phyloP scores from a whole-genome alignment of 2,888 invertebrate species.

The Crossocerus cetratus region DNA sequence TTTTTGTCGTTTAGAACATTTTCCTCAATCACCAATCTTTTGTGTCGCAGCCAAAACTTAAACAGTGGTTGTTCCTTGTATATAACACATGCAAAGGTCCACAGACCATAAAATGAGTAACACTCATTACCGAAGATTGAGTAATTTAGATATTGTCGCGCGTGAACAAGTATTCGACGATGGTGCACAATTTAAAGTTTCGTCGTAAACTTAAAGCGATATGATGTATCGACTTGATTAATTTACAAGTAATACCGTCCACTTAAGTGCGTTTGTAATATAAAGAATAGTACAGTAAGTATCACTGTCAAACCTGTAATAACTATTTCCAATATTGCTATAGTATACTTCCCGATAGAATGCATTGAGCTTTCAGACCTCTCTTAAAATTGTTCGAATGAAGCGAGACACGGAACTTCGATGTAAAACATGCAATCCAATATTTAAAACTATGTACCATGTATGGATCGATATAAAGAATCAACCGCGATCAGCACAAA shows the following conservation, averaged over 20 bases:
- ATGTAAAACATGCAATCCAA: neutral
- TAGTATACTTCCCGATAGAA: neutral
- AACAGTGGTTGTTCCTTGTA: neutral
- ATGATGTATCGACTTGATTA: conserved; percentile 28
- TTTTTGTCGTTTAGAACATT: no score
- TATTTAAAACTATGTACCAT: neutral
- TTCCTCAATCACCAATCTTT: no score
- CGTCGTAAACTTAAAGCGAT: neutral
- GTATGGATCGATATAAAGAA: no score
- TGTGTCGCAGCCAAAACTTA: no score
- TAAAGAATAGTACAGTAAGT: conserved; percentile 28
- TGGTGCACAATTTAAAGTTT: conserved; percentile 12
- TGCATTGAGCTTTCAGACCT: neutral
- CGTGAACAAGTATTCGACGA: conserved; percentile 1
- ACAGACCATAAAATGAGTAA: no score
- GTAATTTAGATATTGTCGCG: neutral
- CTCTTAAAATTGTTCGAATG: neutral
- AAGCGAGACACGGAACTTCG: neutral
- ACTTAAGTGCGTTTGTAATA: conserved; percentile 31
- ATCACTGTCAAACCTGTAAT: conserved; percentile 28
- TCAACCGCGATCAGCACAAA: no score
- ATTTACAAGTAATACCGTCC: conserved; percentile 44
- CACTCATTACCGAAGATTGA: neutral
- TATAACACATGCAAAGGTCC: conserved; percentile 1
- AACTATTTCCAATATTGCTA: conserved; percentile 20